phyloP scores from a whole-genome alignment of 2,888 invertebrate genomes.

The Meloe dianella region DNA sequence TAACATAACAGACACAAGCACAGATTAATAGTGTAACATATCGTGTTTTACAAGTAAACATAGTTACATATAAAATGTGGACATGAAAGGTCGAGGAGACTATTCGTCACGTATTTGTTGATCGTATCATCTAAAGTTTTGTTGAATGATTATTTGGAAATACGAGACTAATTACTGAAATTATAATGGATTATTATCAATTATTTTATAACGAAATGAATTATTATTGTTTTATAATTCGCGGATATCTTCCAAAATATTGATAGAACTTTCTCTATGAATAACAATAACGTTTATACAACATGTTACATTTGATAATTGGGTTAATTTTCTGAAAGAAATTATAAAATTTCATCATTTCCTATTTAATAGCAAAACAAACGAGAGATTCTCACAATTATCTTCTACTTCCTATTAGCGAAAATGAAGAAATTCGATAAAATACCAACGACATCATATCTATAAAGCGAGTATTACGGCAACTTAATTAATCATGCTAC shows the following conservation, averaged over 20 bases:
- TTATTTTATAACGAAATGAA: too few species aligned
- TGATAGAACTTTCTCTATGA: neutral
- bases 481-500: too few species aligned
- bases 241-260: too few species aligned
- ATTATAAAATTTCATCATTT: neutral
- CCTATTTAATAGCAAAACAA: too few species aligned
- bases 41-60: neutral
- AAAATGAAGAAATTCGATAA: too few species aligned
- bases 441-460: too few species aligned
- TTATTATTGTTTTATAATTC: too few species aligned
- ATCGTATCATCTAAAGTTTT: neutral
- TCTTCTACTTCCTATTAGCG: too few species aligned
- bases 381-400: too few species aligned
- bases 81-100: neutral
- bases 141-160: neutral
- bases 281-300: conserved; percentile 1
- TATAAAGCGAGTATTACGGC: too few species aligned
- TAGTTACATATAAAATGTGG: neutral
- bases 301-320: too few species aligned
- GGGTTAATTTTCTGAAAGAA: neutral
- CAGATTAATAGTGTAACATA: neutral
- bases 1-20: neutral
- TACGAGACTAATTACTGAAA: neutral
- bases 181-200: neutral
- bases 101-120: neutral